These are phyloP conservation scores for Falco concolor DNA, from an alignment of 2,797 vertebrate species.

Conservation along the genomic window DNA sequence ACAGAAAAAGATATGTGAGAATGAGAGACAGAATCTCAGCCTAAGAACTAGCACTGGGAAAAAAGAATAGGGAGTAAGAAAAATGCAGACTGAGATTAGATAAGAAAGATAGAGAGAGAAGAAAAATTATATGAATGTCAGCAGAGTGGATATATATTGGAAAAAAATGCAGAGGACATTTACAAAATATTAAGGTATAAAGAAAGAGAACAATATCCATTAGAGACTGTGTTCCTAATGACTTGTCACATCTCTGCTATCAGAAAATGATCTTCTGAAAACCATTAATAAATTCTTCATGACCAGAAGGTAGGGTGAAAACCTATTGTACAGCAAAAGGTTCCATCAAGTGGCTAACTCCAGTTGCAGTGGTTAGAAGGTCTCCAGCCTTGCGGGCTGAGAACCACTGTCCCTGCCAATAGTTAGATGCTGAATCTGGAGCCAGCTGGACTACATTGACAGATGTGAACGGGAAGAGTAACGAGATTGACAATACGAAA, in stretches of 20 bases:
- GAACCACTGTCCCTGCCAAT: background rate
- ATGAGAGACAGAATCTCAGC: background rate
- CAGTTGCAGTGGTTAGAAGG: background rate
- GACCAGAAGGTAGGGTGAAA: background rate
- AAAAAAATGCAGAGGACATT: background rate
- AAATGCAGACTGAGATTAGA: background rate
- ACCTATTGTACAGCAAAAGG: background rate
- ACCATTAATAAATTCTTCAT: background rate
- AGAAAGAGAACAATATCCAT: background rate
- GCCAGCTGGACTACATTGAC: background rate
- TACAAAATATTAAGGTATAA: background rate
- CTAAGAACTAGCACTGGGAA: background rate
- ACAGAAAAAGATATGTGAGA: background rate
- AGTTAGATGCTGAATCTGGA: background rate
- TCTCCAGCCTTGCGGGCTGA: background rate
- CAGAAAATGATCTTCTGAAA: background rate
- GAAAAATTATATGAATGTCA: accelerated
- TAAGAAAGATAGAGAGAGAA: background rate
- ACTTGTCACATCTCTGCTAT: background rate
- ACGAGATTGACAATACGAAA: background rate
- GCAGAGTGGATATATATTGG: background rate
- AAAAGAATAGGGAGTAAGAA: background rate
- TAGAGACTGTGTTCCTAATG: background rate
- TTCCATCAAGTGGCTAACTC: background rate
- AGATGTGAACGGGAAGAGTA: background rate